Base-by-base conservation (phyloP, 64 coral and sea anemone genomes). In the Platygyra sinensis region DNA sequence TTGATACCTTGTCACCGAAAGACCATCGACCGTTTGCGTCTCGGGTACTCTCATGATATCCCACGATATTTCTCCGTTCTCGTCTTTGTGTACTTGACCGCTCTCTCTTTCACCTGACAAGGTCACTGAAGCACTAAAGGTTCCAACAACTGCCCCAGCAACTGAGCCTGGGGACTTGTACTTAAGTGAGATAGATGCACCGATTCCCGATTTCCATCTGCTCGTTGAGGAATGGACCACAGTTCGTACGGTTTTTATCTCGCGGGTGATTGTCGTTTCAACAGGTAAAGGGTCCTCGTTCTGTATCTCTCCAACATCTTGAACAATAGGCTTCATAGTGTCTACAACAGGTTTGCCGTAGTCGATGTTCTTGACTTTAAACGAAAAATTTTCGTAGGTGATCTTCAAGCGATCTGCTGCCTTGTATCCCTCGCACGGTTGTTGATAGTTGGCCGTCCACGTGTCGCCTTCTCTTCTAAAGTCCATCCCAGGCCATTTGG, bases 201-300 rank as follows among this genome's bases (percentile, higher is more conserved):
- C 94, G 25, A 84, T 59, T n/a, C 62, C 61, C n/a, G 71, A 2
- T 22, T 73, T 85, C 90, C 90, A 95, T 10, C 77, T 83, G 42
- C 67, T 92, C 9, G 89, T 80, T 2, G 89, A 86, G 0, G 89
- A 61, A 72, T 95, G 94, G 28, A 86, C 88, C 14, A 95, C 93
- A 6, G 89, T 91, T 3, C 93, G 89, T 1, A 87, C 89, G 7
- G 63, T 67, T 62, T 77, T 65, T 2, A 95, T 78, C 55, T 95
- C 67, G 16, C 89, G 75, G 22, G 63, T 49, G 38, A 95, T 67
- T 39, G 25, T 75, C 1, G 87, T 82, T n/a, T 60, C 49, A 8
- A 52, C 18, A 22, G 82, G 51, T 2, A 72, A 29, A 10, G 82
- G 27, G 20, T 91, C 88, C 30, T 71, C 4, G 51, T 95, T 95